A percentile compares a stretch with the other conserved stretches of the same genome.
phyloP scores from a whole-genome alignment of 53 echinoderm and acorn worm genomes.

The Apostichopus leukothele region DNA sequence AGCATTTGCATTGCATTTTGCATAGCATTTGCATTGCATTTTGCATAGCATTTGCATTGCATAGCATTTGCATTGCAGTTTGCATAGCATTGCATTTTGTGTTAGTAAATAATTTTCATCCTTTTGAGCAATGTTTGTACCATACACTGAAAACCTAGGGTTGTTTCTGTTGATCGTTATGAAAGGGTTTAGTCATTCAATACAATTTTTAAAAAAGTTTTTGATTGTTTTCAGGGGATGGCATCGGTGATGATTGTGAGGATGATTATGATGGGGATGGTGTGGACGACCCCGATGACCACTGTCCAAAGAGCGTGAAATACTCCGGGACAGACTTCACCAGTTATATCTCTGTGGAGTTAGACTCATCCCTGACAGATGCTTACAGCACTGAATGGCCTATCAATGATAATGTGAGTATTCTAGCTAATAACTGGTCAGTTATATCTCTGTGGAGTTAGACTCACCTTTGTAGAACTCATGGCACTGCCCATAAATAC shows the following conservation, averaged over 20 bases:
- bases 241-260: conserved; percentile 79
- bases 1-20: too few species aligned
- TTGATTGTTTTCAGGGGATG: conserved; percentile 53
- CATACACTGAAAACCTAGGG: too few species aligned
- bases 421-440: not conserved
- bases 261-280: conserved; percentile 87
- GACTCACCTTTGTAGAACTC: conserved; percentile 47
- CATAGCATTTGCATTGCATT: too few species aligned
- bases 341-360: conserved; percentile 66
- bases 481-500: too few species aligned
- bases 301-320: conserved; percentile 73
- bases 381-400: conserved; percentile 63
- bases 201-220: not conserved
- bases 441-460: conserved; percentile 70
- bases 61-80: too few species aligned
- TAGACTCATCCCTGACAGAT: conserved; percentile 60
- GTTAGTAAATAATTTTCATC: too few species aligned
- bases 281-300: conserved; percentile 63
- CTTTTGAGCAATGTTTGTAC: too few species aligned
- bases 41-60: too few species aligned
- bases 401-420: conserved; percentile 77
- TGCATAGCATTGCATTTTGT: too few species aligned
- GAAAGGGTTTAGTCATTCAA: too few species aligned
- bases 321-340: conserved; percentile 72
- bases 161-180: too few species aligned